Evolutionary conservation across 2,113 vertebrate genomes (phyloP).

Genomic region (Chloroceryle aenea): DNA sequence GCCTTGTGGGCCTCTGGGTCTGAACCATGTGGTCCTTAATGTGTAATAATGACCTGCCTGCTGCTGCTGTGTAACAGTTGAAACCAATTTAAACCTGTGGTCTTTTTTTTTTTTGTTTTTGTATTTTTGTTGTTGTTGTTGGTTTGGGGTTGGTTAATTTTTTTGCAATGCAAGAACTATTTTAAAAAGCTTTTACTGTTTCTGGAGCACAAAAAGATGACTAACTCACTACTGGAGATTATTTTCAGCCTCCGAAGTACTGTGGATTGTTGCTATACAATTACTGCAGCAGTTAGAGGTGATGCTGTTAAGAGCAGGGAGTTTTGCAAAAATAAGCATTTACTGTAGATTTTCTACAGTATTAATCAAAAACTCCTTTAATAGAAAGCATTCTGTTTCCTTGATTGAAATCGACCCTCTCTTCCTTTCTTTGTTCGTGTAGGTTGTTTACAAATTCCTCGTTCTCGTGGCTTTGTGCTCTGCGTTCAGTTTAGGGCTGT

Average conservation of each 20-base stretch:
- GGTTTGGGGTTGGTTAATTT: neutral
- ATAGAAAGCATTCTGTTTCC: neutral
- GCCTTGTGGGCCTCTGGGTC: neutral
- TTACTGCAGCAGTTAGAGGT: slow-evolving; percentile 6
- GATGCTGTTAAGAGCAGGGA: neutral
- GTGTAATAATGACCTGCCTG: slow-evolving; percentile 25
- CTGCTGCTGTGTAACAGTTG: neutral
- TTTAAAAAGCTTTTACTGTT: slow-evolving; percentile 18
- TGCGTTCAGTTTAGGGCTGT: neutral
- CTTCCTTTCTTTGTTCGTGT: neutral
- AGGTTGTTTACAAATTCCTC: neutral
- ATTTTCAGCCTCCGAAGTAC: neutral
- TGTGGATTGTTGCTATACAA: neutral
- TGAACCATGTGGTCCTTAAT: slow-evolving; percentile 11
- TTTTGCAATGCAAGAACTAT: neutral
- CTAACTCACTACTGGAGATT: slow-evolving; percentile 12
- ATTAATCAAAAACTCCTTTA: neutral
- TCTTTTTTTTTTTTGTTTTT: neutral
- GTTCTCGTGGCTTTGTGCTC: neutral
- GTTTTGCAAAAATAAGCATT: slow-evolving; percentile 4
- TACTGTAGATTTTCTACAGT: neutral
- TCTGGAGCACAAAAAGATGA: neutral
- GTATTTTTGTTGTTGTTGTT: no score
- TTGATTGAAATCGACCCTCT: neutral
- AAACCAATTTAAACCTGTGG: neutral